Conservation (phyloP, 23 tunicate species). For the Botrylloides violaceus region DNA sequence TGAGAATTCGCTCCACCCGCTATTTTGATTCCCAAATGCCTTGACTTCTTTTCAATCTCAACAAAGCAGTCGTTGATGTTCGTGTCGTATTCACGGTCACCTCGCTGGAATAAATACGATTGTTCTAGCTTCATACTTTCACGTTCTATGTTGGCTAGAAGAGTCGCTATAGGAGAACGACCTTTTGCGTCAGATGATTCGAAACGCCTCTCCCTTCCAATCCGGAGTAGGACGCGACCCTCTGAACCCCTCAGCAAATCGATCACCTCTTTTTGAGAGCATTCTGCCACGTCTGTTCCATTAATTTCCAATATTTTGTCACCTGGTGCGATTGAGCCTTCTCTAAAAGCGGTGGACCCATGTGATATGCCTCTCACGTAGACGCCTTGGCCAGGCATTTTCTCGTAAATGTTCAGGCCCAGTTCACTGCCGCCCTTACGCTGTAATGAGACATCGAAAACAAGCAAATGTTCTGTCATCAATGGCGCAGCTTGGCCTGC, state of each 20-base stretch:
- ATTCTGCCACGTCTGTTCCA: constrained; percentile 48
- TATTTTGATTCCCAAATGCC: constrained; percentile 31
- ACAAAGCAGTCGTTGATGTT: constrained; percentile 19
- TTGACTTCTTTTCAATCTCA: constrained; percentile 22
- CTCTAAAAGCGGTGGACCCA: constrained; percentile 50
- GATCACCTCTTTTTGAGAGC: constrained; percentile 67
- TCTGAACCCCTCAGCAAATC: constrained; percentile 29
- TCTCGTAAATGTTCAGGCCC: constrained; percentile 11
- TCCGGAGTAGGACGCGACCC: not conserved
- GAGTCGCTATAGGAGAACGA: constrained; percentile 7
- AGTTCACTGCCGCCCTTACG: not conserved
- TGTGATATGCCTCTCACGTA: constrained; percentile 53
- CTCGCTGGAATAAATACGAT: constrained; percentile 11
- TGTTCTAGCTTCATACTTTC: constrained; percentile 20
- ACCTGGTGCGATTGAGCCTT: constrained; percentile 52
- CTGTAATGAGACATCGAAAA: constrained; percentile 1
- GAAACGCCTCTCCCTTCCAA: constrained; percentile 6
- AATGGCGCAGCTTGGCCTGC: not conserved
- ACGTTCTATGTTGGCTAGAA: constrained; percentile 15
- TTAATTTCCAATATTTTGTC: constrained; percentile 69
- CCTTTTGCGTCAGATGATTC: not conserved
- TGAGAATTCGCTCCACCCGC: constrained; percentile 39
- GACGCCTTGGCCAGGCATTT: constrained; percentile 29
- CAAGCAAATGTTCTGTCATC: not conserved
- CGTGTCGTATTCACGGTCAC: not conserved